A percentile compares a stretch with the other conserved stretches of the same genome.
Conservation (phyloP, 1,140 invertebrate genomes). For the Heliconius melpomene region DNA sequence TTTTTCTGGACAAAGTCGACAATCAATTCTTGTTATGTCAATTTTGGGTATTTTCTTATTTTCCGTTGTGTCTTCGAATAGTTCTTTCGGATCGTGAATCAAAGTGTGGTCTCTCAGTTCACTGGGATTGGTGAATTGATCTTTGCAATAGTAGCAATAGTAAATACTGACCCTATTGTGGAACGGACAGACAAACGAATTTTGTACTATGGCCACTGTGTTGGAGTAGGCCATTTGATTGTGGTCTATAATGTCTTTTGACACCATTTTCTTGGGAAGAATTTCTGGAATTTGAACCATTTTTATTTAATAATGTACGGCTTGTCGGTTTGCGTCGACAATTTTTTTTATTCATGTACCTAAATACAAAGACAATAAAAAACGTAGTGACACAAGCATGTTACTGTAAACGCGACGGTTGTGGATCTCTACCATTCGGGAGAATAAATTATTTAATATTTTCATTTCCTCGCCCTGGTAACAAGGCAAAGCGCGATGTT, state of each 20-base stretch:
- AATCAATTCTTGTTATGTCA: slow-evolving; percentile 72
- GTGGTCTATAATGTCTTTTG: slow-evolving; percentile 47
- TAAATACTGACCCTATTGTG: slow-evolving; percentile 66
- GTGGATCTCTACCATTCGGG: background rate
- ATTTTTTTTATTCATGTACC: too few species aligned
- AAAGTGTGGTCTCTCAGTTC: slow-evolving; percentile 69
- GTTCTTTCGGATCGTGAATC: slow-evolving; percentile 56
- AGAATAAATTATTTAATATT: too few species aligned
- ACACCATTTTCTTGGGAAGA: background rate
- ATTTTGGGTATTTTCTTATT: slow-evolving; percentile 71
- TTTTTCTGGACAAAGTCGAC: slow-evolving; percentile 60
- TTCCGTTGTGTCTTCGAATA: slow-evolving; percentile 63
- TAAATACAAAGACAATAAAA: too few species aligned
- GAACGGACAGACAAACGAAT: slow-evolving; percentile 69
- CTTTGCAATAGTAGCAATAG: slow-evolving; percentile 70
- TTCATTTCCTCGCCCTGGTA: too few species aligned
- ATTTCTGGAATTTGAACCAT: background rate
- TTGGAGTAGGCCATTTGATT: slow-evolving; percentile 60
- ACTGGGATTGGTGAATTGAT: slow-evolving; percentile 64
- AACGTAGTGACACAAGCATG: too few species aligned
- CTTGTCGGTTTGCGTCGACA: too few species aligned
- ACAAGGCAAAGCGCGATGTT: too few species aligned
- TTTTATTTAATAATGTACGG: background rate
- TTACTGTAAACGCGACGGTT: background rate
- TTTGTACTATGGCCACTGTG: slow-evolving; percentile 57